A percentile compares a stretch with the other conserved stretches of the same genome.
These are phyloP conservation scores for Apotomis turbidana DNA, from an alignment of 2,888 invertebrate genomes.

Conservation along the genomic window DNA sequence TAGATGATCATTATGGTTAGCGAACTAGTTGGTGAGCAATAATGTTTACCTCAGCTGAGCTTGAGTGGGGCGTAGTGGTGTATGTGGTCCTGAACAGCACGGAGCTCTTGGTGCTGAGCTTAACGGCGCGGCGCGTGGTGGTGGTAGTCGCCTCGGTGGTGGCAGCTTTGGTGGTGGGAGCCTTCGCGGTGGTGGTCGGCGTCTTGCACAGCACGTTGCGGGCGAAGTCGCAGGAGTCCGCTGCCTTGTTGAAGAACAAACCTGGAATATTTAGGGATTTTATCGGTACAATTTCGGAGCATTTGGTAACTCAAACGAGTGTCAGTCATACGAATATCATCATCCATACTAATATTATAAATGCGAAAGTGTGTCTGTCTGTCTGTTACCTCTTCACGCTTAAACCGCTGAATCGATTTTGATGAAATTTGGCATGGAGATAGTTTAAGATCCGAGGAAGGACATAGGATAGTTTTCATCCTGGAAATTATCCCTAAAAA, in stretches of 20 bases:
- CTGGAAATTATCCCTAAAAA: no score
- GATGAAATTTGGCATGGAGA: no score
- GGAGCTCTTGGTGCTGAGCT: constrained; percentile 74
- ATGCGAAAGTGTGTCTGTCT: no score
- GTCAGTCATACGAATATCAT: no score
- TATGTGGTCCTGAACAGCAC: constrained; percentile 73
- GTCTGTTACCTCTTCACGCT: no score
- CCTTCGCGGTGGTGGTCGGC: constrained; percentile 73
- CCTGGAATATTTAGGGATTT: constrained; percentile 77
- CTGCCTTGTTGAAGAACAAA: constrained; percentile 94
- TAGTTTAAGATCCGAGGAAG: no score
- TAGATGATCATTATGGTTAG: no score
- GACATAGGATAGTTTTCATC: no score
- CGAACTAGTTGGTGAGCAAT: background rate
- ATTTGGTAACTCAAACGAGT: no score
- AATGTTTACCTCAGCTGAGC: constrained; percentile 61
- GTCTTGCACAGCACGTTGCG: constrained; percentile 93
- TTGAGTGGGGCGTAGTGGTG: constrained; percentile 70
- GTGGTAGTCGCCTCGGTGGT: constrained; percentile 72
- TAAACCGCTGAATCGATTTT: no score
- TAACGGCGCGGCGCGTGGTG: constrained; percentile 70
- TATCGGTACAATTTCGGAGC: no score
- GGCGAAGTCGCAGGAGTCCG: constrained; percentile 96
- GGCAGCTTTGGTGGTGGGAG: constrained; percentile 79
- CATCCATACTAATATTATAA: no score